These are phyloP conservation scores for Trematomus loennbergii DNA, from an alignment of 2,113 vertebrate species.

Conservation along the genomic window DNA sequence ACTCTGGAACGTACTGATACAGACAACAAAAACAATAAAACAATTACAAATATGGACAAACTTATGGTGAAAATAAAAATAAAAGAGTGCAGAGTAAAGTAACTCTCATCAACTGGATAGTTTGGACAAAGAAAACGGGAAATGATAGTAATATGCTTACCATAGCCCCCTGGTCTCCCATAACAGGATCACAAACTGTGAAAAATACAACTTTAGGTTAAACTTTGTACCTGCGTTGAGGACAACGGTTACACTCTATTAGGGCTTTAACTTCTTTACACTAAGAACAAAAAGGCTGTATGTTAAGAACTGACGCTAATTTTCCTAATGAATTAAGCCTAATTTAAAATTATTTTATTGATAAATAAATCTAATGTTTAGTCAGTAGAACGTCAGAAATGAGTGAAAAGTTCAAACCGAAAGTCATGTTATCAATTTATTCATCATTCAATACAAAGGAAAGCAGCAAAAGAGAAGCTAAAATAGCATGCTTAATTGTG, in stretches of 20 bases:
- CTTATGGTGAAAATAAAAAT: too few species aligned
- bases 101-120: neutral
- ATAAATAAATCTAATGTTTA: neutral
- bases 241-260: neutral
- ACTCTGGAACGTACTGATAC: constrained; percentile 92
- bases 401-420: neutral
- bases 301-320: neutral
- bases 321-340: neutral
- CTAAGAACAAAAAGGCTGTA: neutral
- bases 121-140: neutral
- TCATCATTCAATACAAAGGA: neutral
- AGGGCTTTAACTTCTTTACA: neutral
- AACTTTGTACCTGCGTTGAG: neutral
- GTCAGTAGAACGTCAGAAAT: neutral
- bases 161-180: constrained; percentile 98
- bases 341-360: neutral
- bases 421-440: neutral
- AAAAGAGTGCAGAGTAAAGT: neutral
- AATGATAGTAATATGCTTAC: constrained; percentile 76
- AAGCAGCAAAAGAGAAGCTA: neutral
- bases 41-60: too few species aligned
- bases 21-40: neutral
- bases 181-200: constrained; percentile 94
- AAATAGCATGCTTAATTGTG: neutral
- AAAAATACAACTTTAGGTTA: constrained; percentile 15